Base-by-base conservation (phyloP, 2,888 invertebrate species). In the Sericinus montela region DNA sequence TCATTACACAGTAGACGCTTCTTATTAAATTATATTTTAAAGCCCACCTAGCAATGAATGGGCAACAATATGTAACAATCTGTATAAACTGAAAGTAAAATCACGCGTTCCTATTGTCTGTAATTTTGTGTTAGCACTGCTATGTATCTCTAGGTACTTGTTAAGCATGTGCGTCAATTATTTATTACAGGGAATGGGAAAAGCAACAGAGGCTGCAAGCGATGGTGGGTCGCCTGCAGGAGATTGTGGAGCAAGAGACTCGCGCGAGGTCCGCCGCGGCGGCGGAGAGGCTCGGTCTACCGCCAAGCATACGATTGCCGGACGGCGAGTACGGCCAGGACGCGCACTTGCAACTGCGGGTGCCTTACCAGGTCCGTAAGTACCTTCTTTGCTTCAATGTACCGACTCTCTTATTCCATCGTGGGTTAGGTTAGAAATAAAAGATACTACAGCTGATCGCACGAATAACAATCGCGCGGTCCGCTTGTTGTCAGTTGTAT, bases 291-390 rank as follows among this genome's bases (percentile, higher is more conserved):
- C 86, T 88, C 60, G 88, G 86, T 60, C 89, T 91, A 69, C 92
- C 92, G 65, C 92, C 91, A 69, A 91, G 91, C 78, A 91, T 92
- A 77, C 90, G 90, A 78, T 81, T 92, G 80, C 91, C 92, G 57
- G 92, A 92, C 81, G 91, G 92, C 71, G 92, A 92, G 80, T 91
- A 90, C 81, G 91, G 91, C 47, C 91, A 85, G 65, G 91, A 91
- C 80, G 86, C 91, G 63, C 90, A 91, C 69, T 78, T 91, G 66
- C 91, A 91, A 73, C 74, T 91, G 75, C 90, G 92, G 79, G 90
- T 91, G 75, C 90, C 91, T 77, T 91, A 92, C 83, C 92, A 92
- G 91, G 91, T 91, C 65, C 64, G 65, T 65, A 65, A 65, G 65
- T 65, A 65, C 50, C 39, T 50, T 45, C 15, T 49, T 35, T 38